phyloP scores from a whole-genome alignment of 2,797 vertebrate species.

The Aldrovandia affinis region DNA sequence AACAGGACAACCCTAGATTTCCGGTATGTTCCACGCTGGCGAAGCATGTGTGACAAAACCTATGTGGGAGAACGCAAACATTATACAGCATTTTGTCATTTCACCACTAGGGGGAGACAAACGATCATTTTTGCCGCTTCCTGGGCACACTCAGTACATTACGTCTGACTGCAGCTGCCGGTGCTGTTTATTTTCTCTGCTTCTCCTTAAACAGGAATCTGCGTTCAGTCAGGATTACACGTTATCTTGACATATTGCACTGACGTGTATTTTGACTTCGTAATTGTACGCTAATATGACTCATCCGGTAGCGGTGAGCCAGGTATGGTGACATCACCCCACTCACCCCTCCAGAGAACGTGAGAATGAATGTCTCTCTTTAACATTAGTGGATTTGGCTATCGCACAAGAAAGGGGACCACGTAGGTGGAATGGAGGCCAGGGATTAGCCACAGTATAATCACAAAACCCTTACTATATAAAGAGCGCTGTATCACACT shows the following conservation, averaged over 20 bases:
- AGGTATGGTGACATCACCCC: not conserved
- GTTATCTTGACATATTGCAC: not conserved
- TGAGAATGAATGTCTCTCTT: not conserved
- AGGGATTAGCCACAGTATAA: not conserved
- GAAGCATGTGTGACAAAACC: not conserved
- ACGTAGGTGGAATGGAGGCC: not conserved
- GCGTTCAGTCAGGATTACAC: not conserved
- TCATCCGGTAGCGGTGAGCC: not conserved
- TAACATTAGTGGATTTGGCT: not conserved
- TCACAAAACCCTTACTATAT: not conserved
- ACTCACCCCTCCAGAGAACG: too few species aligned
- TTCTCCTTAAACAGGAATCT: not conserved
- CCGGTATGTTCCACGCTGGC: not conserved
- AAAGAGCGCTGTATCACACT: not conserved
- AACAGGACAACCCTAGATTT: not conserved
- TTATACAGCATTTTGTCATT: not conserved
- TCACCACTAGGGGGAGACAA: slow-evolving; percentile 30
- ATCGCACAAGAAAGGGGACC: not conserved
- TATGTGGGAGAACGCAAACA: not conserved
- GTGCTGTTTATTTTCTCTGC: not conserved
- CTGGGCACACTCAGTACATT: not conserved
- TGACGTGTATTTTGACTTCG: not conserved
- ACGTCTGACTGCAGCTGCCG: too few species aligned
- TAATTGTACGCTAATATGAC: not conserved
- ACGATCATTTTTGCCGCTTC: not conserved